Percentiles rank a stretch among this genome's conserved stretches.
phyloP scores from a whole-genome alignment of 2,888 invertebrate genomes.

The Blastobasis adustella region DNA sequence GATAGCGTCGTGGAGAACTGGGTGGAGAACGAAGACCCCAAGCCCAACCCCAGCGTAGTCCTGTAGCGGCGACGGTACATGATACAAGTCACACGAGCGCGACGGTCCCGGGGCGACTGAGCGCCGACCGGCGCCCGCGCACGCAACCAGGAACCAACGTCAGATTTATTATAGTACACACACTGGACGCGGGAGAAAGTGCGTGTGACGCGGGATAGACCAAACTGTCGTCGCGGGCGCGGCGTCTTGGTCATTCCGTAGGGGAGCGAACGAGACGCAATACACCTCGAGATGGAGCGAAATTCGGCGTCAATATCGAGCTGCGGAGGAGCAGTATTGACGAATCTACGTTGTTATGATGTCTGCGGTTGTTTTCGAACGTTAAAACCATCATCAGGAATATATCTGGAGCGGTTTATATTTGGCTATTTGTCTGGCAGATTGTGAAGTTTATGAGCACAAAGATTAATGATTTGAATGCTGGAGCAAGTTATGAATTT shows the following conservation, averaged over 20 bases:
- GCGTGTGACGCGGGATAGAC: neutral
- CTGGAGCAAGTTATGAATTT: too few species aligned
- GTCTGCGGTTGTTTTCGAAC: too few species aligned
- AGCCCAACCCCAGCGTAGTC: constrained; percentile 61
- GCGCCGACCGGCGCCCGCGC: constrained; percentile 27
- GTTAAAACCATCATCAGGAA: too few species aligned
- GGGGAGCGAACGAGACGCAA: neutral
- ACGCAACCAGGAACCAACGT: constrained; percentile 58
- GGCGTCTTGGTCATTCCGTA: neutral
- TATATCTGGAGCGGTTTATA: too few species aligned
- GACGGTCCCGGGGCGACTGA: constrained; percentile 49
- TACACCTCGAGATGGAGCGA: neutral
- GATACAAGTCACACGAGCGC: constrained; percentile 17
- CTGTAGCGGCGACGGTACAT: constrained; percentile 68
- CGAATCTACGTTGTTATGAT: too few species aligned
- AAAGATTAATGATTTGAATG: too few species aligned
- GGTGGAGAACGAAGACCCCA: constrained; percentile 58
- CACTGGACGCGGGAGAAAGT: constrained; percentile 23
- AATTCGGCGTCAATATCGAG: too few species aligned
- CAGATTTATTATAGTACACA: constrained; percentile 59
- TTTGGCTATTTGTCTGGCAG: too few species aligned
- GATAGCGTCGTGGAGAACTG: constrained; percentile 57
- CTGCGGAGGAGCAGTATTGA: too few species aligned
- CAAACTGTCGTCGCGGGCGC: neutral
- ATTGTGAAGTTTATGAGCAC: too few species aligned